phyloP scores from a whole-genome alignment of 2,797 vertebrate genomes.

The Urosaurus nigricauda region DNA sequence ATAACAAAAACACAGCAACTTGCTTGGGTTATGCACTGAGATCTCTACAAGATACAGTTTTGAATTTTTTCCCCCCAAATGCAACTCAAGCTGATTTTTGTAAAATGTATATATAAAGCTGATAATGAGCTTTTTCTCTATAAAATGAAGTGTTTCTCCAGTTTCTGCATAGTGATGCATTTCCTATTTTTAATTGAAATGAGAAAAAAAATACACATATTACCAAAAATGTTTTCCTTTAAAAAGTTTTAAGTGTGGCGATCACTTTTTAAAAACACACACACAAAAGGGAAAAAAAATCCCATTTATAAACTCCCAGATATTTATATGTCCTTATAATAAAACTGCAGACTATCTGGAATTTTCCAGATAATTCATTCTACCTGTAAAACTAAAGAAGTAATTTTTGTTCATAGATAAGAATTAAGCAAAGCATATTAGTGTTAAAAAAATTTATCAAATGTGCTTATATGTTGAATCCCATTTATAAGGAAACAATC shows the following conservation, averaged over 20 bases:
- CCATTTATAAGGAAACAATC: conserved; percentile 19
- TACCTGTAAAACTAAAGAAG: conserved; percentile 48
- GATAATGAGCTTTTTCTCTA: not conserved
- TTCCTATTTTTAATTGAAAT: not conserved
- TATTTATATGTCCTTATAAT: not conserved
- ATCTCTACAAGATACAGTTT: not conserved
- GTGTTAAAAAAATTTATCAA: conserved; percentile 54
- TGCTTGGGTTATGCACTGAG: not conserved
- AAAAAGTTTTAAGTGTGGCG: too few relatives aligned
- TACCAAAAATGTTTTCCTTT: too few relatives aligned
- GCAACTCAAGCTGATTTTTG: not conserved
- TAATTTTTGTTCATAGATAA: conserved; percentile 52
- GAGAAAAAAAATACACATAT: too few relatives aligned
- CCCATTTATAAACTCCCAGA: not conserved
- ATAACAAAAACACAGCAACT: not conserved
- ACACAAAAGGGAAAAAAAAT: not conserved
- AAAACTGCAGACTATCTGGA: not conserved
- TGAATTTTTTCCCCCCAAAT: not conserved
- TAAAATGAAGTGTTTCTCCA: not conserved
- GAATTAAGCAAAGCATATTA: conserved; percentile 51
- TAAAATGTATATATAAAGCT: not conserved
- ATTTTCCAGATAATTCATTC: not conserved
- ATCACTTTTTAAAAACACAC: too few relatives aligned
- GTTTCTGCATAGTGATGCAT: not conserved
- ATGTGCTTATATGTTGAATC: conserved; percentile 43